These are phyloP conservation scores for Ceriagrion tenellum DNA, from an alignment of 2,888 invertebrate genomes.

Conservation along the genomic window DNA sequence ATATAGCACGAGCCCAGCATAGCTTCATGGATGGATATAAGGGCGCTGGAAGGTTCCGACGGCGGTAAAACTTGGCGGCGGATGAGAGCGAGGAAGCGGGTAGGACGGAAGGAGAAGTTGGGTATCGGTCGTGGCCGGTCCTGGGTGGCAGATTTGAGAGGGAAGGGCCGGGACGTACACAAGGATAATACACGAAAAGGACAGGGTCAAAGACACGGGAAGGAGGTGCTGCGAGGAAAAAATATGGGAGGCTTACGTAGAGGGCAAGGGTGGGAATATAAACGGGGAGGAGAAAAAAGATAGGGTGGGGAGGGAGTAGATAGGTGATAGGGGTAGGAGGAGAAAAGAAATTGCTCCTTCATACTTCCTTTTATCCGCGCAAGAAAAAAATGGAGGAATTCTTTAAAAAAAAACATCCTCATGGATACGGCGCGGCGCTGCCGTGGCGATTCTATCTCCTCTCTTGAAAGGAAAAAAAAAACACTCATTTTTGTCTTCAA, in stretches of 20 bases:
- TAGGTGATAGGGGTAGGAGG: neutral
- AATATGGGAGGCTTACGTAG: neutral
- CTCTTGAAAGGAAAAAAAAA: too few species aligned
- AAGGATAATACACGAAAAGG: neutral
- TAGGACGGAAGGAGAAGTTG: neutral
- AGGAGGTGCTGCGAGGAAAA: neutral
- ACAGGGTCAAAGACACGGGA: neutral
- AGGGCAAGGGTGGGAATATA: too few species aligned
- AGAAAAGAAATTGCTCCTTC: neutral
- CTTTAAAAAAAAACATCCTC: too few species aligned
- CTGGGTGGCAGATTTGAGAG: neutral
- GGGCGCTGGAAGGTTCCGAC: constrained; percentile 20
- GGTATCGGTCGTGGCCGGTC: neutral
- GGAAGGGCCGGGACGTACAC: neutral
- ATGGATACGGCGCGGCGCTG: too few species aligned
- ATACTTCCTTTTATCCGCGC: too few species aligned
- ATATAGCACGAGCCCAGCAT: neutral
- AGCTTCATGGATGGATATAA: constrained; percentile 4
- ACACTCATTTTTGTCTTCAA: neutral
- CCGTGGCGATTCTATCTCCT: too few species aligned
- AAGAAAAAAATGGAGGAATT: too few species aligned
- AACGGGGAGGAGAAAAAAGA: neutral
- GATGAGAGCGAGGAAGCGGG: neutral
- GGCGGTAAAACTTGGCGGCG: constrained; percentile 34
- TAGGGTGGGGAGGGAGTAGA: neutral